Conservation (phyloP, 2,113 vertebrate genomes). For the Herpailurus yagouaroundi region DNA sequence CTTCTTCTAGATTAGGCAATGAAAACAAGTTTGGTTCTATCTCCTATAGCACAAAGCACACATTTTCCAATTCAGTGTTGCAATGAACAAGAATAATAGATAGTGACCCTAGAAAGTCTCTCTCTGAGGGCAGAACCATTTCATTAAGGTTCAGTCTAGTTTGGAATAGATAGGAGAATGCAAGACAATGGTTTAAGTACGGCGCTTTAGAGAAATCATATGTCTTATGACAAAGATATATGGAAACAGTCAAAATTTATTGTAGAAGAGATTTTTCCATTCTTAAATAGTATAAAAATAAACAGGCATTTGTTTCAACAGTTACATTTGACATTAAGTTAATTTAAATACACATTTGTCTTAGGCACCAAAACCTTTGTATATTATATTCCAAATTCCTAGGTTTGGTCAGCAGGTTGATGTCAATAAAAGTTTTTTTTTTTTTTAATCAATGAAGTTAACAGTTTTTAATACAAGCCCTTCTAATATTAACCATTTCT, state of each 20-base stretch:
- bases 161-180: not conserved
- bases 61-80: not conserved
- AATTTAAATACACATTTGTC: constrained; percentile 74
- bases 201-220: constrained; percentile 2
- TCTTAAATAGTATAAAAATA: constrained; percentile 79
- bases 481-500: constrained; percentile 38
- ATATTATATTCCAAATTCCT: constrained; percentile 31
- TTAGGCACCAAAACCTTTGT: constrained; percentile 48
- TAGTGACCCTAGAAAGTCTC: not conserved
- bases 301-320: constrained; percentile 60
- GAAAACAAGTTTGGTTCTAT: not conserved
- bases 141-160: not conserved
- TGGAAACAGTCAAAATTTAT: constrained; percentile 66
- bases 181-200: not conserved
- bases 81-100: not conserved
- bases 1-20: not conserved
- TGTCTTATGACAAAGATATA: not conserved
- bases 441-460: constrained; percentile 2
- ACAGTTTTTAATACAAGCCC: not conserved
- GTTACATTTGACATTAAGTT: constrained; percentile 61
- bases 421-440: not conserved
- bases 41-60: not conserved
- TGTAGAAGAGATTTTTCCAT: constrained; percentile 48
- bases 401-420: constrained; percentile 24
- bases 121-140: not conserved